A percentile compares a stretch with the other conserved stretches of the same genome.
phyloP scores from a whole-genome alignment of 2,888 invertebrate genomes.

The Ectemnius continuus region DNA sequence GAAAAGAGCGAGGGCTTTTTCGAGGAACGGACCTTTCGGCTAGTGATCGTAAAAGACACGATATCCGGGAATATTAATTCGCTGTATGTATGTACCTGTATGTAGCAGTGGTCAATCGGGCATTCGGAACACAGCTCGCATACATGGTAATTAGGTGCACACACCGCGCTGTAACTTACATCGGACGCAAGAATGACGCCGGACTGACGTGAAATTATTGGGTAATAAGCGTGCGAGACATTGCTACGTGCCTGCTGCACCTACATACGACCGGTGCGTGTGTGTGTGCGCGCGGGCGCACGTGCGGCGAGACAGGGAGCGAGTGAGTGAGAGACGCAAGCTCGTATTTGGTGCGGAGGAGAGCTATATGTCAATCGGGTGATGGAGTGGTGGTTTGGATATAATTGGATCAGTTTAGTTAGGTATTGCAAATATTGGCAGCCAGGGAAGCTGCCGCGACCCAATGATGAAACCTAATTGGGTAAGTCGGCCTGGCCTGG shows the following conservation, averaged over 20 bases:
- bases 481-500: constrained; percentile 75
- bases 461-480: constrained; percentile 77
- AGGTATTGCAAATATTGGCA: constrained; percentile 77
- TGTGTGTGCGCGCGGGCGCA: too few relatives aligned
- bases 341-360: constrained; percentile 46
- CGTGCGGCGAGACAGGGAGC: not conserved
- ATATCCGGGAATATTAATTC: not conserved
- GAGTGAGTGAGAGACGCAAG: constrained; percentile 22
- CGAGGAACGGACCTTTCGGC: constrained; percentile 4
- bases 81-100: not conserved
- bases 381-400: constrained; percentile 67
- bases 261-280: not conserved
- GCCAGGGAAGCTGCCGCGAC: constrained; percentile 71
- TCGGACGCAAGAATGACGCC: not conserved
- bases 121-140: too few relatives aligned
- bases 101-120: too few relatives aligned
- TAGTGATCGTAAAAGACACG: not conserved
- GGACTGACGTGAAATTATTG: constrained; percentile 2
- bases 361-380: constrained; percentile 63
- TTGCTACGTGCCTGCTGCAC: not conserved
- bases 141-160: too few relatives aligned
- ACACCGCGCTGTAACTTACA: too few relatives aligned
- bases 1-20: not conserved
- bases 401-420: constrained; percentile 73
- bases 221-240: too few relatives aligned